These are phyloP conservation scores for Argyresthia goedartella DNA, from an alignment of 2,888 invertebrate genomes.

Conservation along the genomic window DNA sequence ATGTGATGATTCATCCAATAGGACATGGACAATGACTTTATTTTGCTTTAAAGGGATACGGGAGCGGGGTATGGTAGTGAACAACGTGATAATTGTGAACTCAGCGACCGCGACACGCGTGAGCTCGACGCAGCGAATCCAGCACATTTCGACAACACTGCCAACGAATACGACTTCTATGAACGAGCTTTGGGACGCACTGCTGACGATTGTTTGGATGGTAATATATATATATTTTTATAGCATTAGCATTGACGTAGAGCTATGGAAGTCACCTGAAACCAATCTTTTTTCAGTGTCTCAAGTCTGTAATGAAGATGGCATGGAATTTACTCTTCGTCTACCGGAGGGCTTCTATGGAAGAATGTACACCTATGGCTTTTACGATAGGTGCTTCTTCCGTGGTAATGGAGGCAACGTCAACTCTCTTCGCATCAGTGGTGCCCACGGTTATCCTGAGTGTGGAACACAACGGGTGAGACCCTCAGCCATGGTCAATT, in stretches of 20 bases:
- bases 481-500: neutral
- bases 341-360: conserved; percentile 92
- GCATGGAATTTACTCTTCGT: conserved; percentile 92
- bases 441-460: conserved; percentile 93
- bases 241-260: too few relatives aligned
- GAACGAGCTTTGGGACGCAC: conserved; percentile 80
- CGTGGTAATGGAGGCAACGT: conserved; percentile 89
- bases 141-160: conserved; percentile 84
- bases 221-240: conserved; percentile 51
- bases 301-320: conserved; percentile 93
- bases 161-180: conserved; percentile 86
- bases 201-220: conserved; percentile 87
- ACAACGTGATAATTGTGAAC: conserved; percentile 85
- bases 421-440: conserved; percentile 87
- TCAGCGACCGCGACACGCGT: conserved; percentile 88
- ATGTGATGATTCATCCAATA: neutral
- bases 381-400: conserved; percentile 92
- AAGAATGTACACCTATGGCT: conserved; percentile 91
- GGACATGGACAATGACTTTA: neutral
- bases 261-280: neutral
- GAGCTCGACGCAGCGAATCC: conserved; percentile 89
- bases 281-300: conserved; percentile 72
- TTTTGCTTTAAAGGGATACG: conserved; percentile 19
- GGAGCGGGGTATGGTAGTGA: conserved; percentile 74
- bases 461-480: conserved; percentile 89